Base-by-base conservation (phyloP, 1,140 invertebrate species). In the Ptiloglossa arizonensis region DNA sequence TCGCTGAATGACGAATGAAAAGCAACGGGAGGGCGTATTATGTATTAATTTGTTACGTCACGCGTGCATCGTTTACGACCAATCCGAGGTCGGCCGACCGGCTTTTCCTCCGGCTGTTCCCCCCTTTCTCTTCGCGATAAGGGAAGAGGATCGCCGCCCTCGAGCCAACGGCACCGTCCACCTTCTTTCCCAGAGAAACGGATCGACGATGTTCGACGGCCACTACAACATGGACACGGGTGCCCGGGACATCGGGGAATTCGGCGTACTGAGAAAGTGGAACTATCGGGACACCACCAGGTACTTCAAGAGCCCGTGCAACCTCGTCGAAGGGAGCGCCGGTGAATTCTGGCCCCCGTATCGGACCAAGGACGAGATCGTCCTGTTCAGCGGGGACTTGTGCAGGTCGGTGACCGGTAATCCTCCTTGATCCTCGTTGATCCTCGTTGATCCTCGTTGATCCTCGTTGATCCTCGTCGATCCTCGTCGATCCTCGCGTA, bases 281-380 rank as follows among this genome's bases (percentile, higher is more conserved):
- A 96, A 97, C 82, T 93, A 95, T 74, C 89, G 92, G 27, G 94
- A 94, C 22, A 90, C 93, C 4, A 94, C 95, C 0, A 91, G 91
- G 0, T 95, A 91, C 88, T 96, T 94, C 83, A 91, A 92, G 1
- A 95, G 93, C 8, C 90, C 93, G 22, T 94, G 94, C 77, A 94
- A 93, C 73, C 67, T 92, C 78, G 90, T 96, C 27, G 91, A 94
- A 70, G 96, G 96, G 13, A 96, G 95, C 24, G 95, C 95, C 0
- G 96, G 96, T 0, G 96, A 97, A 90, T 96, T 97, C 86, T 96
- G 96, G 88, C 94, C 96, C 0, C 95, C 95, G 5, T 91, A 94
- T 74, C 86, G 94, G 68, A 93, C 90, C 0, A 94, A 94, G 44
- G 91, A 93, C 5, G 93, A 94, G 8, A 93, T 94, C 5, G 90